phyloP scores from a whole-genome alignment of 2,113 vertebrate species.

The Halichoerus grypus region DNA sequence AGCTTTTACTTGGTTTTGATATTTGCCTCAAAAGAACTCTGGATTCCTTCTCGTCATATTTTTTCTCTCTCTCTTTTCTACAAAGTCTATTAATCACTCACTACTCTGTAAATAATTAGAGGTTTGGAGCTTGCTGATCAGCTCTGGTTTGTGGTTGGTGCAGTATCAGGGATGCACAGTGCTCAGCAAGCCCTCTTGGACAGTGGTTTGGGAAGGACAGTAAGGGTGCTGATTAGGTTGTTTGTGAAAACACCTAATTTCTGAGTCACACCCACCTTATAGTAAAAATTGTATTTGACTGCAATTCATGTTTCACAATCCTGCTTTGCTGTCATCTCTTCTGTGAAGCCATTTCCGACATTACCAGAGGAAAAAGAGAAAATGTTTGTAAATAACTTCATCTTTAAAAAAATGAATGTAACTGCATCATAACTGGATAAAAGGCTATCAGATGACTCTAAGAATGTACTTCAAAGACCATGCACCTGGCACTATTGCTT shows the following conservation, averaged over 20 bases:
- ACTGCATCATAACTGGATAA: not conserved
- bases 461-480: not conserved
- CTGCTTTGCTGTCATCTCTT: conserved; percentile 10
- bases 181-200: not conserved
- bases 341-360: not conserved
- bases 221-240: not conserved
- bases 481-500: not conserved
- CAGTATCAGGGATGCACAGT: not conserved
- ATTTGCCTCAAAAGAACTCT: not conserved
- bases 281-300: not conserved
- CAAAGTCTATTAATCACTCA: not conserved
- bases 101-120: not conserved
- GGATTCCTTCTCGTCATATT: not conserved
- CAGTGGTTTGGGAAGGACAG: not conserved
- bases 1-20: conserved; percentile 38
- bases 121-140: not conserved
- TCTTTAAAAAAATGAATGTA: conserved; percentile 44
- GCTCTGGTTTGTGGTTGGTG: not conserved
- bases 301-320: conserved; percentile 47
- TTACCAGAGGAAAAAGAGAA: conserved; percentile 12
- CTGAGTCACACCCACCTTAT: not conserved
- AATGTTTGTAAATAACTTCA: conserved; percentile 27
- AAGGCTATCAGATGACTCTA: not conserved
- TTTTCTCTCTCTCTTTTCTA: not conserved
- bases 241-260: conserved; percentile 20